Evolutionary conservation across 2,888 invertebrate species (phyloP).

Genomic region (Baronia brevicornis): DNA sequence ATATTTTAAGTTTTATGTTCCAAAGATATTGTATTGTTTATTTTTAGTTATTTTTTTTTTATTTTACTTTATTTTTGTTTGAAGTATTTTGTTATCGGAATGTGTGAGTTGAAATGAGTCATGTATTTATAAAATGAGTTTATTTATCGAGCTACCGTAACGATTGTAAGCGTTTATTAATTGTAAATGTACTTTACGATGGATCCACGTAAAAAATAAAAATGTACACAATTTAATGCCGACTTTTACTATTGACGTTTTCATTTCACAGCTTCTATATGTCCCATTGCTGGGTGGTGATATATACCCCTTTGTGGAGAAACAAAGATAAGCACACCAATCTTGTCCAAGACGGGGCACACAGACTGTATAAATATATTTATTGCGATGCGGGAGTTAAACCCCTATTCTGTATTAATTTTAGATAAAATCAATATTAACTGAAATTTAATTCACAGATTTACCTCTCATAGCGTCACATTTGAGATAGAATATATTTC

Average conservation of each 20-base stretch:
- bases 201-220: slow-evolving; percentile 47
- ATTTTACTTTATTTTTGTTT: slow-evolving; percentile 31
- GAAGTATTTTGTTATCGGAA: slow-evolving; percentile 26
- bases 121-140: slow-evolving; percentile 41
- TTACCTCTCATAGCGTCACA: too few relatives aligned
- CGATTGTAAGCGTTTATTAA: slow-evolving; percentile 16
- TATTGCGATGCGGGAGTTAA: too few relatives aligned
- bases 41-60: slow-evolving; percentile 32
- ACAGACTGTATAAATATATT: too few relatives aligned
- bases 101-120: slow-evolving; percentile 49
- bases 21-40: slow-evolving; percentile 54
- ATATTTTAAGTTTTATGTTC: slow-evolving; percentile 52
- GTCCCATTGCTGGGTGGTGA: too few relatives aligned
- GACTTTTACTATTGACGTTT: background rate
- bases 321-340: too few relatives aligned
- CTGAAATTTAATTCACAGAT: too few relatives aligned
- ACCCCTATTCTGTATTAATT: too few relatives aligned
- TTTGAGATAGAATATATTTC: too few relatives aligned
- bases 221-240: slow-evolving; percentile 16
- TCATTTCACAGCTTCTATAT: too few relatives aligned
- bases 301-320: too few relatives aligned
- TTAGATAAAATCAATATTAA: too few relatives aligned
- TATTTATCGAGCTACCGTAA: slow-evolving; percentile 24
- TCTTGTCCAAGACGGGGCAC: too few relatives aligned
- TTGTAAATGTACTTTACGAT: slow-evolving; percentile 41